A percentile compares a stretch with the other conserved stretches of the same genome.
These are phyloP conservation scores for Drepana arcuata DNA, from an alignment of 1,140 invertebrate species.

Conservation along the genomic window DNA sequence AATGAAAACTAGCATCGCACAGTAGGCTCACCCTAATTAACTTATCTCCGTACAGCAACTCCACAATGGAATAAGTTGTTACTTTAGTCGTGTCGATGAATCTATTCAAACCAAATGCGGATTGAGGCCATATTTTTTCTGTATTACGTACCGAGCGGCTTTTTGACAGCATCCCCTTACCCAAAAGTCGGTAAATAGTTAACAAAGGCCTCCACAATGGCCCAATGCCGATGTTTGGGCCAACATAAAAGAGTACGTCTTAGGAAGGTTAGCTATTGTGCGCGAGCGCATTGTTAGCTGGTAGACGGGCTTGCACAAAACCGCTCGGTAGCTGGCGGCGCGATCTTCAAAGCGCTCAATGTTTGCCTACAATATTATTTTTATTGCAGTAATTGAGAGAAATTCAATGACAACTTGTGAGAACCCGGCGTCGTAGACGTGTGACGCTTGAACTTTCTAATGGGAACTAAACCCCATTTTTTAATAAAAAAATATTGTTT, in stretches of 20 bases:
- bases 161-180: constrained; percentile 30
- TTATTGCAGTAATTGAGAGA: constrained; percentile 62
- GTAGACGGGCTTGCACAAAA: constrained; percentile 48
- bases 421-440: constrained; percentile 28
- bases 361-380: constrained; percentile 63
- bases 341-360: constrained; percentile 35
- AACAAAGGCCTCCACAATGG: constrained; percentile 53
- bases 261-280: constrained; percentile 45
- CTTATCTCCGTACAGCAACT: too few relatives aligned
- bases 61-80: constrained; percentile 43
- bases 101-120: constrained; percentile 32
- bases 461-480: too few relatives aligned
- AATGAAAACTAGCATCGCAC: too few relatives aligned
- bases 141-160: constrained; percentile 19
- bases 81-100: constrained; percentile 32
- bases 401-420: constrained; percentile 31
- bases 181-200: constrained; percentile 62
- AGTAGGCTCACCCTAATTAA: constrained; percentile 4
- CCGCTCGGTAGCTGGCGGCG: constrained; percentile 47
- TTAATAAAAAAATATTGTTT: too few relatives aligned
- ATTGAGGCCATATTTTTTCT: constrained; percentile 37
- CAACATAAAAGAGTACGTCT: constrained; percentile 55
- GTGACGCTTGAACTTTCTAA: constrained; percentile 42
- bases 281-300: constrained; percentile 40
- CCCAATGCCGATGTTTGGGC: constrained; percentile 62